Base-by-base conservation (phyloP, 2,113 vertebrate genomes). In the Lasiurus borealis region DNA sequence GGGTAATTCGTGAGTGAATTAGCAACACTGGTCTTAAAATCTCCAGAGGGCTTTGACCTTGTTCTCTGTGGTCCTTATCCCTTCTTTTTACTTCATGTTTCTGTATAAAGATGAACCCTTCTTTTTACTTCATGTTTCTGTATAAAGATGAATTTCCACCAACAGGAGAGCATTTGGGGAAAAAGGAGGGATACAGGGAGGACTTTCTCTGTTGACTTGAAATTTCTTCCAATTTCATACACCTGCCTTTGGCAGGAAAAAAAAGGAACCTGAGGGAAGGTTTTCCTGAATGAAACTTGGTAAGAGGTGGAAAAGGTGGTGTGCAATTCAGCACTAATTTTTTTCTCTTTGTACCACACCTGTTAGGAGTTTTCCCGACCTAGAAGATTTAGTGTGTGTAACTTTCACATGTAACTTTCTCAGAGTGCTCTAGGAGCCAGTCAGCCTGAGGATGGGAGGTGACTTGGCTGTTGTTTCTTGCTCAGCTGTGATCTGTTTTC, bases 371-470 rank as follows among this genome's bases (percentile, higher is more conserved):
- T 96, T 87, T 68, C 76, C 76, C 59, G 54, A 78, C 57, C 46
- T 21, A 76, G 64, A 90, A 89, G 46, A 72, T 19, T 90, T 83
- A 88, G 48, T 68, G 68, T 29, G 5, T 75, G 50, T 11, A 16
- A 46, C 46, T 46, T 46, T 66, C 7, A 4, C 64, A 25, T 5
- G 44, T 46, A 31, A 57, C 8, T 25, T 80, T 68, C 75, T 85
- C 64, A 73, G 68, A 34, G 59, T 85, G 18, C 72, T 64, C 66
- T 77, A 88, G 82, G 25, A 89, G 89, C 80, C 76, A 9, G 62
- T 75, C 57, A 91, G 59, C 94, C 90, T 96, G 76, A 4, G 88
- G 31, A 59, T 64, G 88, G 92, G n/a, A 90, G 94, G 40, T 78
- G 50, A 87, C 83, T 2, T 57, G 59, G 93, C 81, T 80, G 46